Evolutionary conservation across 2,113 vertebrate genomes (phyloP).

Genomic region (Hyperopisus bebe): DNA sequence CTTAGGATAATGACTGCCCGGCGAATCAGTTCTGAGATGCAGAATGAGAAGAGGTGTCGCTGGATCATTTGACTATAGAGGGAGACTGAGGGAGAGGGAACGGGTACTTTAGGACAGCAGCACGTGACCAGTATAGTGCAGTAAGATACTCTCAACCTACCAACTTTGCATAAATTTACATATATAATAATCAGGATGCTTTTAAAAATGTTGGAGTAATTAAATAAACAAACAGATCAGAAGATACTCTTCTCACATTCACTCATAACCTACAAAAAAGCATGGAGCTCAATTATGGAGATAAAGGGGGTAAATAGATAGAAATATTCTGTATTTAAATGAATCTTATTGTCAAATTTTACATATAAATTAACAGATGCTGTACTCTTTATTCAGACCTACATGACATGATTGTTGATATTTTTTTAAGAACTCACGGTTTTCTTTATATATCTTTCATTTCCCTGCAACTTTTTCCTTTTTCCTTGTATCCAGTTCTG

Average conservation of each 20-base stretch:
- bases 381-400: neutral
- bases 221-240: neutral
- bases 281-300: neutral
- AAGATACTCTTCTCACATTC: neutral
- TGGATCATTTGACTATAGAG: neutral
- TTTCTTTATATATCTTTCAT: neutral
- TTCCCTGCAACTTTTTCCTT: neutral
- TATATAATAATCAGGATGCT: neutral
- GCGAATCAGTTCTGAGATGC: neutral
- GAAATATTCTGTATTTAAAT: neutral
- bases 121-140: neutral
- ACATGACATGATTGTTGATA: neutral
- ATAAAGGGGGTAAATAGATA: neutral
- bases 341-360: neutral
- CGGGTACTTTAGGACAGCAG: neutral
- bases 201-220: neutral
- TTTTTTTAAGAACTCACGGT: neutral
- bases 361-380: neutral
- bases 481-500: neutral
- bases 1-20: neutral
- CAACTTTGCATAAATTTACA: neutral
- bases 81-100: neutral
- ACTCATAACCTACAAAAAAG: neutral
- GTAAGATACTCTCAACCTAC: neutral
- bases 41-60: neutral